phyloP scores from a whole-genome alignment of 2,113 vertebrate genomes.

The Myanophis thanlyinensis region DNA sequence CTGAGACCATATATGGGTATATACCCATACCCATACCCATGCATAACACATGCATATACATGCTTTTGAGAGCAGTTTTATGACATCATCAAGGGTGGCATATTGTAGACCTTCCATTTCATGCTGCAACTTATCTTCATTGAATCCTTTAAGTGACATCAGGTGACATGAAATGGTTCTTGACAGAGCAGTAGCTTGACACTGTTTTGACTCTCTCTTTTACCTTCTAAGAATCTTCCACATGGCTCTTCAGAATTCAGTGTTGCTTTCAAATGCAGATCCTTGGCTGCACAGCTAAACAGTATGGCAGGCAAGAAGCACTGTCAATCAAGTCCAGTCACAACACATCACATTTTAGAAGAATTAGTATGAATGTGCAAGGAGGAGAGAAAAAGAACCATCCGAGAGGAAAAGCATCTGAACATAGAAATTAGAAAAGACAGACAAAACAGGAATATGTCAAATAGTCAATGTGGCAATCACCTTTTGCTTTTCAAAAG shows the following conservation, averaged over 20 bases:
- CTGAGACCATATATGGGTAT: not conserved
- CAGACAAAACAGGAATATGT: slow-evolving; percentile 46
- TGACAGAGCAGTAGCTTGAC: slow-evolving; percentile 40
- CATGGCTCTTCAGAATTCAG: slow-evolving; percentile 55
- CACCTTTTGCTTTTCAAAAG: slow-evolving; percentile 35
- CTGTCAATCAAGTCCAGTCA: slow-evolving; percentile 70
- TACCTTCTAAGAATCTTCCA: slow-evolving; percentile 57
- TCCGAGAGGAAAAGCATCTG: not conserved
- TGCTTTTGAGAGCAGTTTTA: not conserved
- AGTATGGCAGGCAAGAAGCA: slow-evolving; percentile 50
- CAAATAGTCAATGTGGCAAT: slow-evolving; percentile 28
- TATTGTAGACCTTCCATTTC: not conserved
- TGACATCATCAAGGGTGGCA: not conserved
- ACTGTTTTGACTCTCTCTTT: slow-evolving; percentile 65
- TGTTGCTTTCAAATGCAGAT: slow-evolving; percentile 60
- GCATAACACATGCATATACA: too few species aligned
- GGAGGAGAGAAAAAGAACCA: not conserved
- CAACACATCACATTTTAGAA: slow-evolving; percentile 61
- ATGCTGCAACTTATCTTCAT: not conserved
- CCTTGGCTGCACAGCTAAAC: slow-evolving; percentile 58
- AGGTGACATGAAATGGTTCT: not conserved
- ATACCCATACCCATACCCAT: too few species aligned
- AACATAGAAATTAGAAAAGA: slow-evolving; percentile 12
- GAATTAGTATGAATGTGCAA: slow-evolving; percentile 43
- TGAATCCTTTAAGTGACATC: not conserved